Evolutionary conservation across 1,140 invertebrate genomes (phyloP), one percentile per base, ranked within the genome.

Genomic region (Galendromus occidentalis): DNA sequence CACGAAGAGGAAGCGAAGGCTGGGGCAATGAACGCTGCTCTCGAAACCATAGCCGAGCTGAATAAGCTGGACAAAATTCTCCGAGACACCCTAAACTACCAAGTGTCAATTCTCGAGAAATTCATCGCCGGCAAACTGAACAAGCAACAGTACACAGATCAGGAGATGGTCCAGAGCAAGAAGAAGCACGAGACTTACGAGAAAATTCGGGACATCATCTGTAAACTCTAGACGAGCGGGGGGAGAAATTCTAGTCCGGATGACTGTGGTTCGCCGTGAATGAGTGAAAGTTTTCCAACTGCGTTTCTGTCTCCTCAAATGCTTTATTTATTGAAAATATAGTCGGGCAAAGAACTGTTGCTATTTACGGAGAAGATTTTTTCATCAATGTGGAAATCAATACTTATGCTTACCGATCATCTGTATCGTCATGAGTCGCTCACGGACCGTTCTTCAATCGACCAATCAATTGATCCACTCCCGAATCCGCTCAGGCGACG

Each of bases 171-270:
- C 25, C 77, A 82, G 25, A 75, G 75, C 25, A 80, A 80, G 68
- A 85, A 85, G 72, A 82, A 81, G 69, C 82, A 84, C 65, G 84
- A 86, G 25, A 77, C 77, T 64, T 77, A 80, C 33, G 81, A 83
- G 59, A 85, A 83, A 74, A 83, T 85, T 67, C 83, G 84, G 72
- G 68, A 75, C 14, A 76, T 82, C 68, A 68, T 82, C 4, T 80
- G 79, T 51, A 69, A 68, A 9, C 69, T 76, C n/a, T 76, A 71
- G 73, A 7, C 65, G 51, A 59, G 25, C 51, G 25, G 25, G 51
- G 25, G 33, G n/a, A 22, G 25, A 9, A 25, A 20, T 29, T 59
- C 51, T 59, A 59, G 51, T 59, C 51, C 33, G 51, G 22, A 59
- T 14, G 51, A 59, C 22, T 25, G 51, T 33, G 33, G 22, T 9